Percentiles rank a stretch among this genome's conserved stretches.
phyloP scores from a whole-genome alignment of 2,888 invertebrate genomes.

The Philopedon plagiatum region DNA sequence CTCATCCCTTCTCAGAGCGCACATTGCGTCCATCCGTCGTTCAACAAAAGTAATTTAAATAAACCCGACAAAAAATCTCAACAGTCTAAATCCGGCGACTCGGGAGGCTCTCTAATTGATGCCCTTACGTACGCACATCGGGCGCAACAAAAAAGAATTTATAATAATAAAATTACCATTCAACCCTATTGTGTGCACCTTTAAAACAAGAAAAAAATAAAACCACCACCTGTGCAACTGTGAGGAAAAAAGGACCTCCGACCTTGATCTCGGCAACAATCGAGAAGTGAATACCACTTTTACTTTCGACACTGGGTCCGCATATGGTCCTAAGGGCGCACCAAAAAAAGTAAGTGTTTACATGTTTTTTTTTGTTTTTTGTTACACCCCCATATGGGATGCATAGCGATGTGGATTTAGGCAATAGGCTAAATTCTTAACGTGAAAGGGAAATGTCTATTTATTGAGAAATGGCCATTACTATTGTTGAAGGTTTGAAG shows the following conservation, averaged over 20 bases:
- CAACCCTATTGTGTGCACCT: constrained; percentile 49
- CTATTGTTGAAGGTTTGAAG: background rate
- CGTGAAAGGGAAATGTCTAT: background rate
- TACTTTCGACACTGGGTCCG: constrained; percentile 37
- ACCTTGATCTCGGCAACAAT: constrained; percentile 40
- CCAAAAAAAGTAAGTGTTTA: constrained; percentile 37
- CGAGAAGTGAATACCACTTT: constrained; percentile 38
- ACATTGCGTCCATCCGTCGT: constrained; percentile 50
- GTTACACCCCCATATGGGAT: constrained; percentile 25
- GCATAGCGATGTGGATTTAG: constrained; percentile 28
- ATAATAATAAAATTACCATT: constrained; percentile 50
- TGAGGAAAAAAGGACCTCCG: constrained; percentile 39
- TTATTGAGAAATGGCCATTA: background rate
- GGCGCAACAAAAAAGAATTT: constrained; percentile 42
- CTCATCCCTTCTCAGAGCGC: constrained; percentile 35
- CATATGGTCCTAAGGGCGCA: constrained; percentile 40
- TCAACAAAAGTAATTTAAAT: constrained; percentile 48
- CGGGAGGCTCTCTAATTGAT: constrained; percentile 43
- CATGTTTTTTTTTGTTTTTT: constrained; percentile 40
- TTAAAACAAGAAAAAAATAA: constrained; percentile 48
- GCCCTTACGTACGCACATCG: constrained; percentile 36
- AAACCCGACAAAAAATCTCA: constrained; percentile 48
- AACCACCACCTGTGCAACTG: constrained; percentile 46
- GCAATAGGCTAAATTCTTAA: constrained; percentile 13
- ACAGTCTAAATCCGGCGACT: constrained; percentile 48